Evolutionary conservation across 2,888 invertebrate species (phyloP).

Genomic region (Cremastobaeus sp.): DNA sequence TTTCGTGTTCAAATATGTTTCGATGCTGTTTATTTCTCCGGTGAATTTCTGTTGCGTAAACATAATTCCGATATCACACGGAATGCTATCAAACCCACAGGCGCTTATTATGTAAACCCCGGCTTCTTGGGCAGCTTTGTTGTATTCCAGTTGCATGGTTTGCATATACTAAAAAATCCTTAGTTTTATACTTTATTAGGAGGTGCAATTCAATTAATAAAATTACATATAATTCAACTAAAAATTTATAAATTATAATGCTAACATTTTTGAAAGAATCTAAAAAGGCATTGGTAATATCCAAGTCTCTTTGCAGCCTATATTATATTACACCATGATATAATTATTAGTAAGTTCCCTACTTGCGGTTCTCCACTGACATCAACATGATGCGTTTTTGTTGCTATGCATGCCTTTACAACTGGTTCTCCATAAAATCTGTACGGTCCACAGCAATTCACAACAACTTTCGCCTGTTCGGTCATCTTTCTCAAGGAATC

Average conservation of each 20-base stretch:
- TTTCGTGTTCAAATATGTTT: constrained; percentile 82
- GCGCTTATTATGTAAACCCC: constrained; percentile 93
- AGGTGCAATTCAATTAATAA: constrained; percentile 1
- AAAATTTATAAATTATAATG: too few species aligned
- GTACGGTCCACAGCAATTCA: constrained; percentile 96
- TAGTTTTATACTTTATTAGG: too few species aligned
- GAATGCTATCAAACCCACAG: constrained; percentile 96
- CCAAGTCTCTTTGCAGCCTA: too few species aligned
- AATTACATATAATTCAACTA: not conserved
- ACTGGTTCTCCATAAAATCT: constrained; percentile 93
- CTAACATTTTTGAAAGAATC: not conserved
- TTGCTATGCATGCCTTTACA: constrained; percentile 90
- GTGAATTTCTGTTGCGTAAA: constrained; percentile 88
- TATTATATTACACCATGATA: too few species aligned
- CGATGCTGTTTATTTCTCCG: constrained; percentile 87
- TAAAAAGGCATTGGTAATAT: not conserved
- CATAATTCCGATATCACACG: constrained; percentile 91
- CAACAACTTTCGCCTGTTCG: constrained; percentile 85
- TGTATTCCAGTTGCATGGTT: constrained; percentile 89
- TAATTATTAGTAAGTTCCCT: not conserved
- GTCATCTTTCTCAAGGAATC: constrained; percentile 90
- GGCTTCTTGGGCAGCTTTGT: constrained; percentile 85
- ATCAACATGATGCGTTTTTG: constrained; percentile 92
- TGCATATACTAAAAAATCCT: constrained; percentile 85
- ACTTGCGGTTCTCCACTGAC: constrained; percentile 94